A percentile compares a stretch with the other conserved stretches of the same genome.
phyloP scores from a whole-genome alignment of 1,140 invertebrate species.

The Pygmarrhopalites habei region DNA sequence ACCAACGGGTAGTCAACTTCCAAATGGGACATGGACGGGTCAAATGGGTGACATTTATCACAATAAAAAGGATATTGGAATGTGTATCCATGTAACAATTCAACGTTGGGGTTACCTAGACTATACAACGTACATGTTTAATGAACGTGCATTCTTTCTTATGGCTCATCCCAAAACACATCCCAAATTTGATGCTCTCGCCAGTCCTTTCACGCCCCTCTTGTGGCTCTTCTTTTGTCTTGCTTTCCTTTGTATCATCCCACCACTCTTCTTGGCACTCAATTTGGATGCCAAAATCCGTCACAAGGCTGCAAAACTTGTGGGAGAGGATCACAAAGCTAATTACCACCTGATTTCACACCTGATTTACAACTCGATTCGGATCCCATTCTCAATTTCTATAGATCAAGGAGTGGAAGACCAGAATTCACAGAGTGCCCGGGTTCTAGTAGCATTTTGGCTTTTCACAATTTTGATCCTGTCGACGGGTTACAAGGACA shows the following conservation, averaged over 20 bases:
- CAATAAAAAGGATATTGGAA: slow-evolving; percentile 1
- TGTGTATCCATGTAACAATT: not conserved
- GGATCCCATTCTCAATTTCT: not conserved
- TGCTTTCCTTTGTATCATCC: too few relatives aligned
- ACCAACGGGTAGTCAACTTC: not conserved
- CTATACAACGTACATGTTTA: not conserved
- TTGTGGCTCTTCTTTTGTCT: not conserved
- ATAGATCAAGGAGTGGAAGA: not conserved
- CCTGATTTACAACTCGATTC: not conserved
- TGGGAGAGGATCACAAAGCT: too few relatives aligned
- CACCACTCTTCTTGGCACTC: too few relatives aligned
- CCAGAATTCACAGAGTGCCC: too few relatives aligned
- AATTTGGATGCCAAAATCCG: too few relatives aligned
- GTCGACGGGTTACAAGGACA: not conserved
- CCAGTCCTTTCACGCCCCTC: not conserved
- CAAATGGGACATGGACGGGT: not conserved
- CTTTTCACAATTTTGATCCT: not conserved
- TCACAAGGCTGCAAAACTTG: too few relatives aligned
- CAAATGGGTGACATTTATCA: not conserved
- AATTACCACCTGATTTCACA: too few relatives aligned
- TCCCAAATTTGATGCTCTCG: not conserved
- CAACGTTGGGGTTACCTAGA: not conserved
- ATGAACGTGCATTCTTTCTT: slow-evolving; percentile 2
- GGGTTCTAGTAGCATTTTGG: not conserved
- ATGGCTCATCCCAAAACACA: not conserved